These are phyloP conservation scores for Seladonia tumulorum DNA, from an alignment of 2,888 invertebrate genomes.

Conservation along the genomic window DNA sequence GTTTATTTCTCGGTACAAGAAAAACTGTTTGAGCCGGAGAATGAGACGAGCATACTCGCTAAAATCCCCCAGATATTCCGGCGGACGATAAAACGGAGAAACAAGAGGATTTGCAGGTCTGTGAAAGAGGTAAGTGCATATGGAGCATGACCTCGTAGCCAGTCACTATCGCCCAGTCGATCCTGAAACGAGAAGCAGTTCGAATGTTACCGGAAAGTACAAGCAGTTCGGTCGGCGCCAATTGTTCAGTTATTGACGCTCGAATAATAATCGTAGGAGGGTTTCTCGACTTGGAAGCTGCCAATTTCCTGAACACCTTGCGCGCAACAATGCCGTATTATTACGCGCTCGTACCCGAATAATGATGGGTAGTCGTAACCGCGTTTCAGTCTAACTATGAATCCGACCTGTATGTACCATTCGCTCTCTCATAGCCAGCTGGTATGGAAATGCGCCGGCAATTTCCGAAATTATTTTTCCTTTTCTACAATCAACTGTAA, in stretches of 20 bases:
- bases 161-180: neutral
- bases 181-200: constrained; percentile 27
- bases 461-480: neutral
- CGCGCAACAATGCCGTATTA: constrained; percentile 62
- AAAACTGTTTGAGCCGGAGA: neutral
- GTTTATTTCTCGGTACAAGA: neutral
- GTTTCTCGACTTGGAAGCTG: constrained; percentile 45
- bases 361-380: constrained; percentile 47
- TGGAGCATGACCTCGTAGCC: neutral
- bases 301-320: constrained; percentile 59
- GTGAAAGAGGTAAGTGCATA: neutral
- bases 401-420: neutral
- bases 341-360: constrained; percentile 54
- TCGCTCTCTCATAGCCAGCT: constrained; percentile 25
- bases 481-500: neutral
- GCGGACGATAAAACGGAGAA: neutral
- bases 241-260: constrained; percentile 60
- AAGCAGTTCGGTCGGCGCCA: constrained; percentile 39
- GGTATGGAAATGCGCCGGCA: constrained; percentile 22
- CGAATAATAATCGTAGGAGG: constrained; percentile 48
- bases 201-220: constrained; percentile 30
- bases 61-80: neutral
- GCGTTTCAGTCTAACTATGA: constrained; percentile 22
- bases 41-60: neutral
- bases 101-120: neutral